Conservation (phyloP, 2,113 vertebrate species). For the Neotragus moschatus region DNA sequence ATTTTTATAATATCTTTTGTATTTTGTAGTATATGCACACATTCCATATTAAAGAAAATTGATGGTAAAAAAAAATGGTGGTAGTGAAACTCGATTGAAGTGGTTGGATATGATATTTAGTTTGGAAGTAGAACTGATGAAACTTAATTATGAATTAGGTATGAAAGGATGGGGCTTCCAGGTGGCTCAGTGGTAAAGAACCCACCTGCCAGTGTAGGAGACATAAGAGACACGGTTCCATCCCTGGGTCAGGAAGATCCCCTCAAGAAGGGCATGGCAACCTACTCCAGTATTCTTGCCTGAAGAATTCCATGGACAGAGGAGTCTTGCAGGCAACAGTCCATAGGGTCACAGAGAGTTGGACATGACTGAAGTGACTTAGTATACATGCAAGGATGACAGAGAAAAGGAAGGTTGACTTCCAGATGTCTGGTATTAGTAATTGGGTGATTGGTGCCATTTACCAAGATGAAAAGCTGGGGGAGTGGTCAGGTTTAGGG, state of each 20-base stretch:
- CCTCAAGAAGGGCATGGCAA: background rate
- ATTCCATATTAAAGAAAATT: background rate
- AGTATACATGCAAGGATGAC: background rate
- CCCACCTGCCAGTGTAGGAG: background rate
- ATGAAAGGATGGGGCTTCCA: background rate
- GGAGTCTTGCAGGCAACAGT: background rate
- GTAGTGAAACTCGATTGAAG: background rate
- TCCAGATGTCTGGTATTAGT: background rate
- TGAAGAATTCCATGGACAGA: background rate
- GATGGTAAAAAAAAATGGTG: background rate
- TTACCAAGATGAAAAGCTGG: background rate
- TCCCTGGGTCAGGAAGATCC: background rate
- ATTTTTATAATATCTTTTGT: background rate
- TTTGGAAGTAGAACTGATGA: background rate
- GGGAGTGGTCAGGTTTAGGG: background rate
- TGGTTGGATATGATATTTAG: background rate
- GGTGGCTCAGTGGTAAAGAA: background rate
- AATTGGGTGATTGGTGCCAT: background rate
- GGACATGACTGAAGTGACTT: background rate
- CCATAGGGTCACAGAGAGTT: background rate
- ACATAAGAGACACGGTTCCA: background rate
- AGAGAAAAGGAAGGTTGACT: background rate
- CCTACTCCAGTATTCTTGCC: background rate
- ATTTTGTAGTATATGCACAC: background rate
- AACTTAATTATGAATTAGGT: background rate